A percentile compares a stretch with the other conserved stretches of the same genome.
These are phyloP conservation scores for Melipona bicolor DNA, from an alignment of 2,888 invertebrate genomes.

Conservation along the genomic window DNA sequence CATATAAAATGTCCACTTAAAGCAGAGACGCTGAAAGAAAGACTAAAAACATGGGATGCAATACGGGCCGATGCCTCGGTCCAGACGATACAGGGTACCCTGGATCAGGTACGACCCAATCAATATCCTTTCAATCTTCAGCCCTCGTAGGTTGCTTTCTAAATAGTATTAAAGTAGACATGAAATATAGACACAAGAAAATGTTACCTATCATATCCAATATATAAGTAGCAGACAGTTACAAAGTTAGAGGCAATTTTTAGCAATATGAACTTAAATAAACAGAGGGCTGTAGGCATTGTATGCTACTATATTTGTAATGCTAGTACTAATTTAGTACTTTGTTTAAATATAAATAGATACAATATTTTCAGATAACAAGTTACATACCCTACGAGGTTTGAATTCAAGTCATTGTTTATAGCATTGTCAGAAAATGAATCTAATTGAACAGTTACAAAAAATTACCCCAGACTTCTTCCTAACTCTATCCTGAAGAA, in stretches of 20 bases:
- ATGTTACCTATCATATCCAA: conserved; percentile 46
- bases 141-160: conserved; percentile 78
- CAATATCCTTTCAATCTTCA: conserved; percentile 81
- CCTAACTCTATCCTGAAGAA: conserved; percentile 72
- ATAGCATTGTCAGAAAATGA: conserved; percentile 50
- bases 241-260: conserved; percentile 51
- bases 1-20: conserved; percentile 83
- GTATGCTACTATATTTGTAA: conserved; percentile 47
- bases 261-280: conserved; percentile 45
- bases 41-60: conserved; percentile 83
- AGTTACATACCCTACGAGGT: conserved; percentile 64
- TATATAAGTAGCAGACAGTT: conserved; percentile 62
- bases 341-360: conserved; percentile 13
- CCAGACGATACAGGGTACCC: conserved; percentile 83
- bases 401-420: conserved; percentile 63
- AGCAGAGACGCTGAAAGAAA: conserved; percentile 83
- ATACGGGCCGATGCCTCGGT: conserved; percentile 83
- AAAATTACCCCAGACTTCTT: conserved; percentile 65
- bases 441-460: conserved; percentile 57
- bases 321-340: conserved; percentile 46
- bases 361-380: conserved; percentile 28
- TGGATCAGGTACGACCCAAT: conserved; percentile 84
- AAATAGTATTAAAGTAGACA: conserved; percentile 65
- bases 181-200: conserved; percentile 44
- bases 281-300: conserved; percentile 53